Percentiles rank a stretch among this genome's conserved stretches.
Conservation (phyloP, 2,113 vertebrate species). For the Pan troglodytes region NHGRI_mPanTro3-v2.1_pri NC_072402.2:47497501-47498000, state of each 20-base stretch:
- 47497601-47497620: background rate
- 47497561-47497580: background rate
- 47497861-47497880: slow-evolving; percentile 38
- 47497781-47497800: slow-evolving; percentile 43
- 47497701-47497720: background rate
- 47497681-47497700: slow-evolving; percentile 31
- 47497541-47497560: background rate
- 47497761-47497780: slow-evolving; percentile 41
- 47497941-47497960: background rate
- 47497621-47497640: background rate
- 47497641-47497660: background rate
- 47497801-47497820: slow-evolving; percentile 35
- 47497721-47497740: background rate
- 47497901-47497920: background rate
- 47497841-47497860: background rate
- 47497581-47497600: slow-evolving; percentile 7
- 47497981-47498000: background rate
- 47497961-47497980: background rate
- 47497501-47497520: background rate
- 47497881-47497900: background rate
- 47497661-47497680: slow-evolving; percentile 52
- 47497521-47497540: background rate
- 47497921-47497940: background rate
- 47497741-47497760: slow-evolving; percentile 9
- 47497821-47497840: slow-evolving; percentile 40